Conservation (phyloP, 2,113 vertebrate genomes). For the Capreolus pygargus region DNA sequence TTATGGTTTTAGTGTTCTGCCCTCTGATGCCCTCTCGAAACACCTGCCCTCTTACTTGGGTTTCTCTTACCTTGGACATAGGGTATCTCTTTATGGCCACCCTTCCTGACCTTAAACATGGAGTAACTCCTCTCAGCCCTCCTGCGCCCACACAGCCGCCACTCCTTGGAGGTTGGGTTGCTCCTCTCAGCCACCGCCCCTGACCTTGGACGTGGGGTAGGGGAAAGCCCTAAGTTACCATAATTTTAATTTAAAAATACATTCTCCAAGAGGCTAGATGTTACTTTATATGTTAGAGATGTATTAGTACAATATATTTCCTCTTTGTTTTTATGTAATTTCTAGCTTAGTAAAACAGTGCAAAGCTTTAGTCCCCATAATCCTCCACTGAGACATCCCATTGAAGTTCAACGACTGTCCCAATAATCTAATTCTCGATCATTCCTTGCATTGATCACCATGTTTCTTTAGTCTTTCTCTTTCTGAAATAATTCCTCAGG, state of each 20-base stretch:
- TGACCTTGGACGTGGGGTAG: no score
- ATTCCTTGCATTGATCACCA: not conserved
- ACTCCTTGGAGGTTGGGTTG: no score
- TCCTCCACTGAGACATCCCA: not conserved
- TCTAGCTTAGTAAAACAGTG: not conserved
- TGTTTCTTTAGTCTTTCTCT: not conserved
- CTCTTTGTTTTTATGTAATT: not conserved
- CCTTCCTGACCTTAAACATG: no score
- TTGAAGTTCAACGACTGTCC: not conserved
- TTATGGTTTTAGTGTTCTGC: no score
- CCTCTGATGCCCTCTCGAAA: no score
- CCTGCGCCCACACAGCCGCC: fast-evolving
- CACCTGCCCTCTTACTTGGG: no score
- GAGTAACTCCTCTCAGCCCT: no score
- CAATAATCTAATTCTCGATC: not conserved
- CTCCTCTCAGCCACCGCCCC: no score
- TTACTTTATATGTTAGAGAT: not conserved
- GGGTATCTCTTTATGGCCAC: no score
- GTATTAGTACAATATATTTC: not conserved
- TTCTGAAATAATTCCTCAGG: not conserved
- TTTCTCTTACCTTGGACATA: no score
- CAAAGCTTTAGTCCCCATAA: not conserved
- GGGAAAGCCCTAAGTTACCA: not conserved
- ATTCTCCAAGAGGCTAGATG: not conserved
- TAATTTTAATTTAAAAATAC: not conserved